phyloP scores from a whole-genome alignment of 2,113 vertebrate genomes.

The Coryphaenoides rupestris region DNA sequence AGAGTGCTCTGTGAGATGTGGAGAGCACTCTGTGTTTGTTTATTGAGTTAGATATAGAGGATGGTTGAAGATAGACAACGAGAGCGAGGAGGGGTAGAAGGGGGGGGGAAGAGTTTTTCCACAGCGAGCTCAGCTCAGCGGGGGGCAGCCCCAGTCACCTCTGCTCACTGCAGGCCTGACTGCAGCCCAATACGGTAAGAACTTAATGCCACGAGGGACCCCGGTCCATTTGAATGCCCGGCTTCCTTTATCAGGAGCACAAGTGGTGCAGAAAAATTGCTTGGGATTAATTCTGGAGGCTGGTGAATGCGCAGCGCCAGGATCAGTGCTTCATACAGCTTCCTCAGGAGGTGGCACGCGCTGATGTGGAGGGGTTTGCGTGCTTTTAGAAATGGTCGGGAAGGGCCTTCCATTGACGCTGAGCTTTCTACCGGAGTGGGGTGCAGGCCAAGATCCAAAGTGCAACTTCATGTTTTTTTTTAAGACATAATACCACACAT shows the following conservation, averaged over 20 bases:
- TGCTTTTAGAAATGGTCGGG: conserved; percentile 62
- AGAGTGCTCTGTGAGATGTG: no score
- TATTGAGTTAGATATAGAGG: not conserved
- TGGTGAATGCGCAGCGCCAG: conserved; percentile 61
- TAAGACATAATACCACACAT: conserved; percentile 66
- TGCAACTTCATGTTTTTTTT: conserved; percentile 68
- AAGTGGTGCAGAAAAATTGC: conserved; percentile 74
- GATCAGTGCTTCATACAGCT: conserved; percentile 64
- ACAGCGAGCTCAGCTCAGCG: conserved; percentile 43
- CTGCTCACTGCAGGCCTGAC: conserved; percentile 56
- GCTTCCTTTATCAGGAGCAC: conserved; percentile 70
- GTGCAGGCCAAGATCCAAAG: conserved; percentile 44
- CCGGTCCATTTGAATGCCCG: conserved; percentile 65
- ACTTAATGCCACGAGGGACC: conserved; percentile 67
- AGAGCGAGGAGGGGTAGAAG: conserved; percentile 15
- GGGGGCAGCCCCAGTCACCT: conserved; percentile 36
- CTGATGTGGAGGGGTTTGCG: conserved; percentile 27
- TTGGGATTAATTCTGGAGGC: conserved; percentile 71
- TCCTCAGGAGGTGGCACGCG: conserved; percentile 51
- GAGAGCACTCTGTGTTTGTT: no score
- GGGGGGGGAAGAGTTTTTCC: conserved; percentile 18
- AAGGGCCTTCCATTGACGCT: conserved; percentile 47
- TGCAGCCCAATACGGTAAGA: conserved; percentile 62
- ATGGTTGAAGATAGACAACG: conserved; percentile 11
- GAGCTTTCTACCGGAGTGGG: conserved; percentile 40